Percentiles rank a stretch among this genome's conserved stretches.
phyloP scores from a whole-genome alignment of 2,113 vertebrate genomes.

The Atlantisia rogersi region DNA sequence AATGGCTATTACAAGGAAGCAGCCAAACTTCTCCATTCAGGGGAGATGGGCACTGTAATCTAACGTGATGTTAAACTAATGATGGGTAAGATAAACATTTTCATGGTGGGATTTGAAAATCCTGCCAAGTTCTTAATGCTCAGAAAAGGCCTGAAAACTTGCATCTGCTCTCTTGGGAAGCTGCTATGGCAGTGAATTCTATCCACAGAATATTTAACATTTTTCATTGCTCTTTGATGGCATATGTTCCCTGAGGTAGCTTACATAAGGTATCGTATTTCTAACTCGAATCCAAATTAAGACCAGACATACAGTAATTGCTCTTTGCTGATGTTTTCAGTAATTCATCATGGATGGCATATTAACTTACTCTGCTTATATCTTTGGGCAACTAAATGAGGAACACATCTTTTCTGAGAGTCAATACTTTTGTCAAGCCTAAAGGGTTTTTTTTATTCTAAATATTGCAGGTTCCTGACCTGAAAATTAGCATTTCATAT shows the following conservation, averaged over 20 bases:
- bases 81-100: not conserved
- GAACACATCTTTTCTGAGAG: not conserved
- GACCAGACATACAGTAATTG: not conserved
- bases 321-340: slow-evolving; percentile 17
- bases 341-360: not conserved
- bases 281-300: slow-evolving; percentile 17
- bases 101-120: not conserved
- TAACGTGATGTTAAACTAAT: not conserved
- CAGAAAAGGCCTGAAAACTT: slow-evolving; percentile 33
- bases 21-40: not conserved
- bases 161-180: slow-evolving; percentile 5
- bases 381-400: not conserved
- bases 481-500: not conserved
- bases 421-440: not conserved
- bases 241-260: slow-evolving; percentile 11
- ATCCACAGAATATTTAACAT: not conserved
- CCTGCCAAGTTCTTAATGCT: slow-evolving; percentile 4
- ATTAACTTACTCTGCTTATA: not conserved
- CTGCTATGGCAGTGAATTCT: not conserved
- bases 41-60: not conserved
- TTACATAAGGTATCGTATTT: not conserved
- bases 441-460: not conserved
- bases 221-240: slow-evolving; percentile 18
- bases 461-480: not conserved
- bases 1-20: not conserved